phyloP scores from a whole-genome alignment of 1,140 invertebrate species.

The Nymphalis io region DNA sequence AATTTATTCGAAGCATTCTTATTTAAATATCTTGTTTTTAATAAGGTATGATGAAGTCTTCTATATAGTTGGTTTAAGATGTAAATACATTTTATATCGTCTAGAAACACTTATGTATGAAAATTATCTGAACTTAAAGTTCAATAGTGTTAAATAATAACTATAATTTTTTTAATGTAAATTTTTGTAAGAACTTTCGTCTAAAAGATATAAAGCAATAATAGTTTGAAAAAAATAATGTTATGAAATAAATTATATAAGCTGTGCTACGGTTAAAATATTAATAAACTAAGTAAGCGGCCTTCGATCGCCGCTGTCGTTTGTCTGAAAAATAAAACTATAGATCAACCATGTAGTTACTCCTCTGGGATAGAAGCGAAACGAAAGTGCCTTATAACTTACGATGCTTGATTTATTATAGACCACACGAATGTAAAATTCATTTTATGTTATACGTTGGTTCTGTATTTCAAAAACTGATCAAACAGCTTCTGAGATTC shows the following conservation, averaged over 20 bases:
- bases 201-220: no score
- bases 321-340: conserved; percentile 4
- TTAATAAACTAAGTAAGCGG: conserved; percentile 1
- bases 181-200: no score
- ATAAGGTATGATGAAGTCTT: neutral
- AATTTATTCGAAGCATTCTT: conserved; percentile 19
- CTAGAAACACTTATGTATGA: no score
- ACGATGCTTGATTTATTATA: conserved; percentile 1
- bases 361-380: neutral
- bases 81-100: no score
- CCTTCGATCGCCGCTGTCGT: neutral
- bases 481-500: neutral
- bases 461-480: neutral
- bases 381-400: conserved; percentile 12
- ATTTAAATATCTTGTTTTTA: neutral
- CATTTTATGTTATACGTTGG: neutral
- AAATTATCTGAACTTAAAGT: no score
- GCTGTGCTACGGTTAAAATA: neutral
- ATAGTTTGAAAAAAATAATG: no score
- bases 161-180: no score
- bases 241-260: no score
- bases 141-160: no score
- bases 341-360: neutral
- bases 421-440: conserved; percentile 7
- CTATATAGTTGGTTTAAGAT: no score